These are phyloP conservation scores for Merops nubicus DNA, from an alignment of 2,113 vertebrate species.

Conservation along the genomic window DNA sequence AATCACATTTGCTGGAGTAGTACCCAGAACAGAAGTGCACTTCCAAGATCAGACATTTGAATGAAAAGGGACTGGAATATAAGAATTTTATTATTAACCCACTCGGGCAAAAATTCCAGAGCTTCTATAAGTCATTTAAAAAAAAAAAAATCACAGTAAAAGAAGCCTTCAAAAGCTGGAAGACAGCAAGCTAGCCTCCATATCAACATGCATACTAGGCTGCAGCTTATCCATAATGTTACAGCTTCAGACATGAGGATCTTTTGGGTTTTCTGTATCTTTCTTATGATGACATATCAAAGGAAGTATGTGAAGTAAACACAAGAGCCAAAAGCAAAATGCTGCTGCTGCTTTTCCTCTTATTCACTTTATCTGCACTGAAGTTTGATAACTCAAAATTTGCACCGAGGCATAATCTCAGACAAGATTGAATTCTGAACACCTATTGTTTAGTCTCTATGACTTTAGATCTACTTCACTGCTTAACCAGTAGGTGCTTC, in stretches of 20 bases:
- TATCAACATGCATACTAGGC: not conserved
- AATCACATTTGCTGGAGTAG: not conserved
- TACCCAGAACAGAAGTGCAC: not conserved
- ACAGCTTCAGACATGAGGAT: not conserved
- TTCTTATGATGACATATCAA: not conserved
- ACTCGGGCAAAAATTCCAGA: not conserved
- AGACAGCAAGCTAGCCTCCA: not conserved
- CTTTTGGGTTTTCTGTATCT: not conserved
- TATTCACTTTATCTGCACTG: not conserved
- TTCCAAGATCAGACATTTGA: not conserved
- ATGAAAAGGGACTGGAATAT: not conserved
- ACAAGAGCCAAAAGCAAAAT: not conserved
- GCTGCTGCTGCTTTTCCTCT: not conserved
- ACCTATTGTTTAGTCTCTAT: not conserved
- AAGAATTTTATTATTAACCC: not conserved
- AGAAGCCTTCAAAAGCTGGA: not conserved
- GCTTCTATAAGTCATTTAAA: not conserved
- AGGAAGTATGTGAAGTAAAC: not conserved
- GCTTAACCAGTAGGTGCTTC: not conserved
- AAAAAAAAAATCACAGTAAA: not conserved
- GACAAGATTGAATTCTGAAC: not conserved
- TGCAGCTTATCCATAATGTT: not conserved
- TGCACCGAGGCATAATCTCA: not conserved
- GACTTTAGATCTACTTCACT: not conserved
- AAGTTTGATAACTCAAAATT: not conserved